Percentiles rank a stretch among this genome's conserved stretches.
Evolutionary conservation across 2,888 invertebrate genomes (phyloP).

Genomic region (Neoscelio sp.): DNA sequence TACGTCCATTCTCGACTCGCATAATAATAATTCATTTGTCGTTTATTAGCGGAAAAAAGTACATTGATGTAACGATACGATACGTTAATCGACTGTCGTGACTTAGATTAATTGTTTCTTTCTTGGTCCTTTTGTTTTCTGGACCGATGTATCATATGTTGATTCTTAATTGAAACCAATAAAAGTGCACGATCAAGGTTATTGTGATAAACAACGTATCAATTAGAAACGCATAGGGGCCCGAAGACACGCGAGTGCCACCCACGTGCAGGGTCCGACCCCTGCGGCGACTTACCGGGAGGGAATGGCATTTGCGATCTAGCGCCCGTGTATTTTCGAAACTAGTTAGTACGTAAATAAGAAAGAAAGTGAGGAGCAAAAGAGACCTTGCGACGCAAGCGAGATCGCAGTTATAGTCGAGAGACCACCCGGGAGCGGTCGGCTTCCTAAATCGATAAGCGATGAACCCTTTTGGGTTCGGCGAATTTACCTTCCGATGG

Average conservation of each 20-base stretch:
- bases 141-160: constrained; percentile 16
- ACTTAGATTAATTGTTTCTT: constrained; percentile 42
- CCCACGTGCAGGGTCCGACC: constrained; percentile 76
- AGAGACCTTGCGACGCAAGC: constrained; percentile 36
- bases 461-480: constrained; percentile 35
- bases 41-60: constrained; percentile 17
- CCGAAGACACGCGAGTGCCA: constrained; percentile 76
- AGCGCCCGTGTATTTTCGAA: constrained; percentile 78
- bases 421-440: constrained; percentile 58
- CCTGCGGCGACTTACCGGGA: constrained; percentile 73
- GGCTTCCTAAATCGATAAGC: constrained; percentile 64
- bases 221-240: constrained; percentile 77
- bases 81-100: constrained; percentile 35
- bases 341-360: constrained; percentile 59
- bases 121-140: constrained; percentile 50
- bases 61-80: constrained; percentile 44
- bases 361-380: constrained; percentile 25
- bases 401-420: constrained; percentile 36
- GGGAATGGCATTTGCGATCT: constrained; percentile 64
- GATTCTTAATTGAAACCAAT: constrained; percentile 61
- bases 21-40: constrained; percentile 54
- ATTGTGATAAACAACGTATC: constrained; percentile 76
- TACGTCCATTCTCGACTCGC: constrained; percentile 38
- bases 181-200: constrained; percentile 61
- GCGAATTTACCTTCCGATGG: constrained; percentile 34